Percentiles rank a stretch among this genome's conserved stretches.
Conservation (phyloP, 2,113 vertebrate genomes). For the Verasper variegatus region DNA sequence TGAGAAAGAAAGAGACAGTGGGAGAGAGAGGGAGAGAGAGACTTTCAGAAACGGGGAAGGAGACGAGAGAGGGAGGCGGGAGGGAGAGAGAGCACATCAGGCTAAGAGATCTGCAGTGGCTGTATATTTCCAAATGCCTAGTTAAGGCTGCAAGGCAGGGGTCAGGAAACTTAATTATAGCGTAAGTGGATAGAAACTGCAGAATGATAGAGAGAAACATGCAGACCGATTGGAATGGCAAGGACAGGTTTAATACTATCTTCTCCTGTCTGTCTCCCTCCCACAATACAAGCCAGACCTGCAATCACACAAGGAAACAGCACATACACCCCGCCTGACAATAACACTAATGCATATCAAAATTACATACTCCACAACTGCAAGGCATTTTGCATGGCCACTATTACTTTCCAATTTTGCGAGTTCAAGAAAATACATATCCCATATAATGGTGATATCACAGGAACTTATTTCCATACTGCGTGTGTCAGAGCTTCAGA, state of each 20-base stretch:
- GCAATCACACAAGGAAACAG: constrained; percentile 89
- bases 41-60: constrained; percentile 50
- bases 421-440: constrained; percentile 75
- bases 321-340: constrained; percentile 85
- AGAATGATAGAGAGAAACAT: constrained; percentile 99
- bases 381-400: constrained; percentile 69
- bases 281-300: constrained; percentile 90
- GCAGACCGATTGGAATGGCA: constrained; percentile 96
- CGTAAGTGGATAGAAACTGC: constrained; percentile 99
- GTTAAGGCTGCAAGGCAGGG: constrained; percentile 95
- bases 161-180: constrained; percentile 99
- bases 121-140: constrained; percentile 96
- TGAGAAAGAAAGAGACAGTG: constrained; percentile 52
- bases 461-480: constrained; percentile 73
- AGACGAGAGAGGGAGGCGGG: constrained; percentile 70
- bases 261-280: constrained; percentile 91
- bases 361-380: constrained; percentile 79
- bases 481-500: constrained; percentile 63
- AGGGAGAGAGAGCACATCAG: constrained; percentile 86
- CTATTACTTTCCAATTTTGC: constrained; percentile 78
- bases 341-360: constrained; percentile 85
- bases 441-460: constrained; percentile 78
- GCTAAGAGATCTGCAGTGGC: constrained; percentile 93
- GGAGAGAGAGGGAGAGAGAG: constrained; percentile 54
- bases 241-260: constrained; percentile 99